Percentiles rank a stretch among this genome's conserved stretches.
These are phyloP conservation scores for Mormyrus hasselquistii DNA, from an alignment of 2,797 vertebrate species.

Conservation along the genomic window DNA sequence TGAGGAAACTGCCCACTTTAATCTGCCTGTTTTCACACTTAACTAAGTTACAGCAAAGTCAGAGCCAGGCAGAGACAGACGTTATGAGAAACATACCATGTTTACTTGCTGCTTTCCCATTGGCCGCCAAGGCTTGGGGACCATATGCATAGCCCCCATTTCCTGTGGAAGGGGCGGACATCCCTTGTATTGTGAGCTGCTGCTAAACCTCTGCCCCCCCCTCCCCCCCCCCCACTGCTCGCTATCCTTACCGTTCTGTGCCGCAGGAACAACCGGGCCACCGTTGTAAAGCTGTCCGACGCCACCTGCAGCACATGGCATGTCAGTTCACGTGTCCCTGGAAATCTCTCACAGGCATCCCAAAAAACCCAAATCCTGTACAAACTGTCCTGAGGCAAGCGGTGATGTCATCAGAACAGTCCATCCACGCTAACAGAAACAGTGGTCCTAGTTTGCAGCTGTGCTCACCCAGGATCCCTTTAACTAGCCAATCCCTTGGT, in stretches of 20 bases:
- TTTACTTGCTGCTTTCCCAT: constrained; percentile 55
- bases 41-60: neutral
- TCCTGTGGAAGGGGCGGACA: constrained; percentile 35
- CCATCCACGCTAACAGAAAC: neutral
- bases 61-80: neutral
- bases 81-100: constrained; percentile 53
- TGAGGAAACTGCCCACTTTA: neutral
- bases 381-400: neutral
- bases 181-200: neutral
- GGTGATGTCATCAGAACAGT: neutral
- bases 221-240: too few relatives aligned
- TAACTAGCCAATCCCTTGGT: constrained; percentile 23
- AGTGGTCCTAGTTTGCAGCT: neutral
- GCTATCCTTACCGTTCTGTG: constrained; percentile 55
- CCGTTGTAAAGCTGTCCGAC: constrained; percentile 53
- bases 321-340: neutral
- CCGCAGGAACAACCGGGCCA: constrained; percentile 51
- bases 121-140: constrained; percentile 52
- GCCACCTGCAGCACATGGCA: constrained; percentile 23
- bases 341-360: neutral
- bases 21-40: neutral
- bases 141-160: constrained; percentile 53
- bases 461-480: neutral
- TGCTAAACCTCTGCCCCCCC: neutral
- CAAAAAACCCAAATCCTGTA: neutral